Percentiles rank a stretch among this genome's conserved stretches.
Evolutionary conservation across 1,140 invertebrate species (phyloP).

Genomic region (Pantala flavescens): DNA sequence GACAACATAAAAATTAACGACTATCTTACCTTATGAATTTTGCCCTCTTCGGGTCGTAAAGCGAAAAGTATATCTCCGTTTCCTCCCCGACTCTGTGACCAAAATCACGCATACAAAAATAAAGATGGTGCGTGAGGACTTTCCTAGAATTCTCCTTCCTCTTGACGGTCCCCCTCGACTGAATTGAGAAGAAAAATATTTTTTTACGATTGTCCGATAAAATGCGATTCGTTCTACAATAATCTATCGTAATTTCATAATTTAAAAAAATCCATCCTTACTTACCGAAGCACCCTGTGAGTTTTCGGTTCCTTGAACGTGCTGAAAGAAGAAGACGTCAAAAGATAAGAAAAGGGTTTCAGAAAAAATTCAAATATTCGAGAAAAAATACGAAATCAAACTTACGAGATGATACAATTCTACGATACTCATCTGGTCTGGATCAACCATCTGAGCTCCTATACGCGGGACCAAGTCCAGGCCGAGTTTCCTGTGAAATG

Average conservation of each 20-base stretch:
- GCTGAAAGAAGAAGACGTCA: constrained; percentile 36
- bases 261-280: too few relatives aligned
- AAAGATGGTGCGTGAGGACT: constrained; percentile 67
- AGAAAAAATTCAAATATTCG: background rate
- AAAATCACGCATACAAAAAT: constrained; percentile 80
- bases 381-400: constrained; percentile 4
- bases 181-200: constrained; percentile 15
- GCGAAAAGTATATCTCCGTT: constrained; percentile 74
- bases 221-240: background rate
- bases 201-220: background rate
- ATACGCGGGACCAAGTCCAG: constrained; percentile 82
- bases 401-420: constrained; percentile 73
- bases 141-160: constrained; percentile 51
- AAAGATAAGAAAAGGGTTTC: constrained; percentile 17
- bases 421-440: constrained; percentile 74
- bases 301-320: constrained; percentile 69
- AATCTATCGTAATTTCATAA: too few relatives aligned
- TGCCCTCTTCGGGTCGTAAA: constrained; percentile 66
- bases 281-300: constrained; percentile 62
- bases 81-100: constrained; percentile 72
- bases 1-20: background rate
- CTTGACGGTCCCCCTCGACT: constrained; percentile 56
- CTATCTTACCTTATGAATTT: constrained; percentile 39
- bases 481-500: constrained; percentile 71
- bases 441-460: constrained; percentile 77